Conservation (phyloP, 2,113 vertebrate genomes). For the Scalopus aquaticus region DNA sequence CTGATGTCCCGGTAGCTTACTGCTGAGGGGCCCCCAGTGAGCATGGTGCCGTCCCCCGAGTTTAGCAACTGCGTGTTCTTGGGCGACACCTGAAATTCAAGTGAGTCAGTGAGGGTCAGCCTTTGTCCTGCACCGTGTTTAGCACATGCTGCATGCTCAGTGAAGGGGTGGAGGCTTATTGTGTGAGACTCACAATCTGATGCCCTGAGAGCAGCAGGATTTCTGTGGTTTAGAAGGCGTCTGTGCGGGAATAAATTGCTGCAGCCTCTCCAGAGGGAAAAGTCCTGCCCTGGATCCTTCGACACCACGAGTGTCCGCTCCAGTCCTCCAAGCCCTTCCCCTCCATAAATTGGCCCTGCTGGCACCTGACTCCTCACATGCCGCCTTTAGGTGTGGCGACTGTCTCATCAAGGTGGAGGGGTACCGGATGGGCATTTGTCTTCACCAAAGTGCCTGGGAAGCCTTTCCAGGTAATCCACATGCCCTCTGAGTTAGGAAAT, state of each 20-base stretch:
- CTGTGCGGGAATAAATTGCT: neutral
- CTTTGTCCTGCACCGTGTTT: neutral
- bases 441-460: rapidly evolving
- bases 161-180: neutral
- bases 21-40: neutral
- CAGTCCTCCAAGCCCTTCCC: too few relatives aligned
- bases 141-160: neutral
- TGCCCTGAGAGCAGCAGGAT: neutral
- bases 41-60: neutral
- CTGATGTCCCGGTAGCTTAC: neutral
- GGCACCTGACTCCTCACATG: neutral
- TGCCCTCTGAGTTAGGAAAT: neutral
- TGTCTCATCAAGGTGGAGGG: neutral
- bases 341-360: neutral
- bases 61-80: neutral
- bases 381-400: neutral
- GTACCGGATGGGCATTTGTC: rapidly evolving
- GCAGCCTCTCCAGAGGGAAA: neutral
- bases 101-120: neutral
- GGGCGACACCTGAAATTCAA: neutral
- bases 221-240: neutral
- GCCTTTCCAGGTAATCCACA: neutral
- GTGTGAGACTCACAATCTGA: neutral
- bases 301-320: neutral
- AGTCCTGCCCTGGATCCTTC: neutral